Evolutionary conservation across 2,888 invertebrate genomes (phyloP), one percentile per base, ranked within the genome.

Genomic region (Parnassius apollo): DNA sequence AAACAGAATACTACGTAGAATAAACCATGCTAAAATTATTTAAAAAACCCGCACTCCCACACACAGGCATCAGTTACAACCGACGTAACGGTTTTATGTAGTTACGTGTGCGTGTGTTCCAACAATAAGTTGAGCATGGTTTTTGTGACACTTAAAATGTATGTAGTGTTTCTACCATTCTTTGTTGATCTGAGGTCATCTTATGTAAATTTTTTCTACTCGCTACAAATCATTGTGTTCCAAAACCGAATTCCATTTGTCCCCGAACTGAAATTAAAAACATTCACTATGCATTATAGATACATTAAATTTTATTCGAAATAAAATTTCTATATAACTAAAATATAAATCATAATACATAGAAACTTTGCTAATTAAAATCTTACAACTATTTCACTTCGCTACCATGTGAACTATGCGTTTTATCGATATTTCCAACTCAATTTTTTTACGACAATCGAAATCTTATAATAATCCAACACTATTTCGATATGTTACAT

Each of bases 291-390:
- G 18, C 13, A 25, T 48, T 13, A 45, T 46, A 44, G 53, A 44
- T 48, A 42, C 7, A 11, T 56, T 49, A 70, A 76, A 69, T 74
- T 73, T 73, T 75, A 81, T 77, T 80, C 75, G 75, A 79, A 75
- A 75, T 71, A 64, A 59, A 61, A 61, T 3, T 62, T 66, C 54
- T 49, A 58, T 62, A 61, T 48, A 62, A 61, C 64, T 53, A 57
- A 57, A 44, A 57, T n/a, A 60, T 48, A 55, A 51, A 72, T 72
- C 70, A 75, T 77, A 81, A 76, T 79, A 80, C 75, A 80, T 74
- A 75, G 70, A 75, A 75, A 76, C 42, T 42, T 52, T 8, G 48
- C 79, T 76, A 73, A 73, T 69, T 68, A 75, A 66, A 64, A 62
- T 66, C 66, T 65, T 49, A 68, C 66, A 61, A 65, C 68, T 71